Percentiles rank a stretch among this genome's conserved stretches.
phyloP scores from a whole-genome alignment of 2,797 vertebrate genomes.

The Allenopithecus nigroviridis region DNA sequence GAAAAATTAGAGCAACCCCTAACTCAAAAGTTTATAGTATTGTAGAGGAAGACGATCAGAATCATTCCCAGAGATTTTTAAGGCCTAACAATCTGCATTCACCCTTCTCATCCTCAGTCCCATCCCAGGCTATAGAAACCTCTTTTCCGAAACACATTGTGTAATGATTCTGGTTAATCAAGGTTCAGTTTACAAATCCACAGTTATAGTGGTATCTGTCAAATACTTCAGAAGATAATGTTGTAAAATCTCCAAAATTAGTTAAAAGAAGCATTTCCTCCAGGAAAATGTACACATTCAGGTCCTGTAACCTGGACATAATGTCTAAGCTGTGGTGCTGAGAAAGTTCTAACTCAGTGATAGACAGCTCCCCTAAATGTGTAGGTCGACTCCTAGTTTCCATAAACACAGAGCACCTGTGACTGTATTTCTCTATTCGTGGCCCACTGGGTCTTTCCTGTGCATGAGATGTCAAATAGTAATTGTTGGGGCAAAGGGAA shows the following conservation, averaged over 20 bases:
- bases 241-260: slow-evolving; percentile 1
- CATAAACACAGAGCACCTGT: neutral
- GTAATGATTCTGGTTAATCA: neutral
- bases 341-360: neutral
- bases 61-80: neutral
- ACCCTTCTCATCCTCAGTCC: neutral
- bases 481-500: neutral
- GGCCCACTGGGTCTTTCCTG: neutral
- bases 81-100: neutral
- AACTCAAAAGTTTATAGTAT: neutral
- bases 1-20: neutral
- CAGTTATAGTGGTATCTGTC: neutral
- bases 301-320: neutral
- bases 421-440: neutral
- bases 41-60: neutral
- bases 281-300: neutral
- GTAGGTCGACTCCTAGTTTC: neutral
- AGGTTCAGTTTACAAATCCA: neutral
- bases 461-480: neutral
- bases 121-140: neutral
- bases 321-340: neutral
- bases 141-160: slow-evolving; percentile 22
- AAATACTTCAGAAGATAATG: neutral
- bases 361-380: neutral
- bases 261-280: neutral